Evolutionary conservation across 2,888 invertebrate genomes (phyloP).

Genomic region (Leucozona laternaria): DNA sequence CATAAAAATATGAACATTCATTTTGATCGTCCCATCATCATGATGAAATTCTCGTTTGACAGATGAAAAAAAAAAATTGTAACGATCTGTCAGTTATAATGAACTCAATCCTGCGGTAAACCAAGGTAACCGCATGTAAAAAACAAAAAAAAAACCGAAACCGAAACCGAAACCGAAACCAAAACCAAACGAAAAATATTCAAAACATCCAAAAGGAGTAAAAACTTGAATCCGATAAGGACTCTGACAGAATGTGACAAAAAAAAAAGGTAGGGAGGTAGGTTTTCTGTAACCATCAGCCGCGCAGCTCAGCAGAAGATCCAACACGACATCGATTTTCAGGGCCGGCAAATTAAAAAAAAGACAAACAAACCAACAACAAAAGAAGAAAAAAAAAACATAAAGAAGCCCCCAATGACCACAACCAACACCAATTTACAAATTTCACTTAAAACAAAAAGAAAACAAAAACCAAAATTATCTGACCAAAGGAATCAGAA

Average conservation of each 20-base stretch:
- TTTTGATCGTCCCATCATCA: not conserved
- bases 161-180: not conserved
- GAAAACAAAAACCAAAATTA: conserved; percentile 14
- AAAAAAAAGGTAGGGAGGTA: conserved; percentile 7
- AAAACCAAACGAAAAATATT: not conserved
- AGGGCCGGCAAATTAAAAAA: conserved; percentile 30
- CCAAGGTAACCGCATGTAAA: not conserved
- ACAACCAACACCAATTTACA: conserved; percentile 69
- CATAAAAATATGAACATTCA: not conserved
- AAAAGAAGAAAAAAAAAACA: not conserved
- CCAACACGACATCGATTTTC: conserved; percentile 45
- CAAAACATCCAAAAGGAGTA: conserved; percentile 9
- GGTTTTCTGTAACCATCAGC: not conserved
- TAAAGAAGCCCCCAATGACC: conserved; percentile 54
- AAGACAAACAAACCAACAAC: conserved; percentile 13
- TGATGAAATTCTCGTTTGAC: not conserved
- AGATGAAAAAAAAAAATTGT: not conserved
- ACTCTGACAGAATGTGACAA: conserved; percentile 57
- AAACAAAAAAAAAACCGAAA: not conserved
- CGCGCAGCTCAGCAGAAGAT: not conserved
- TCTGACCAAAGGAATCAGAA: conserved; percentile 65
- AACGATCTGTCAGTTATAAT: not conserved
- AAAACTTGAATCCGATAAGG: conserved; percentile 68
- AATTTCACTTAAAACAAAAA: conserved; percentile 69
- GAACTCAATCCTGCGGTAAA: not conserved